Percentiles rank a stretch among this genome's conserved stretches.
These are phyloP conservation scores for Melanogrammus aeglefinus DNA, from an alignment of 2,797 vertebrate species.

Conservation along the genomic window DNA sequence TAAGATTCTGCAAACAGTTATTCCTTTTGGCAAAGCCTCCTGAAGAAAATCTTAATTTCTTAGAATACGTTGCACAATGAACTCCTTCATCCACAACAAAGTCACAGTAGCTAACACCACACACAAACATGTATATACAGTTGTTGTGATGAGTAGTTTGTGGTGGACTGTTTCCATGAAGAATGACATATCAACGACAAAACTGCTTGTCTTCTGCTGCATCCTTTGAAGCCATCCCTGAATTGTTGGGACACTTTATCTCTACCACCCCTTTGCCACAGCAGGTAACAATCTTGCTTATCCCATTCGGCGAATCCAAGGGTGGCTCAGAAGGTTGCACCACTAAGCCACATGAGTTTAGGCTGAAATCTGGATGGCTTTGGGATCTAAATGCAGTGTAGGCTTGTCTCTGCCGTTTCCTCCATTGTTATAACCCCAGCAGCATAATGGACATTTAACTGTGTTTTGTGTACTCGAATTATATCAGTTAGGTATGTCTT, in stretches of 20 bases:
- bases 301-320: conserved; percentile 15
- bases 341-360: too few relatives aligned
- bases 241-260: too few relatives aligned
- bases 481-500: not conserved
- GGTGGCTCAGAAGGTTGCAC: conserved; percentile 4
- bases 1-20: too few relatives aligned
- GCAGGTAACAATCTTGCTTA: conserved; percentile 7
- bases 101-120: not conserved
- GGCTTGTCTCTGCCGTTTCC: too few relatives aligned
- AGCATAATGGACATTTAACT: conserved; percentile 9
- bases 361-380: too few relatives aligned
- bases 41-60: not conserved
- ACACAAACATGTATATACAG: not conserved
- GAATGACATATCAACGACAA: not conserved
- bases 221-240: too few relatives aligned
- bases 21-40: too few relatives aligned
- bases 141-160: not conserved
- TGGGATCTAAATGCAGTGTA: too few relatives aligned
- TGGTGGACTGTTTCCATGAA: not conserved
- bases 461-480: conserved; percentile 14
- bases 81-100: not conserved
- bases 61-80: not conserved
- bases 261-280: too few relatives aligned
- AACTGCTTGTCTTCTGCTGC: conserved; percentile 13
- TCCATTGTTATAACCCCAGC: too few relatives aligned